Percentiles rank a stretch among this genome's conserved stretches.
Evolutionary conservation across 2,113 vertebrate species (phyloP).

Genomic region (Muscicapa adusta): DNA sequence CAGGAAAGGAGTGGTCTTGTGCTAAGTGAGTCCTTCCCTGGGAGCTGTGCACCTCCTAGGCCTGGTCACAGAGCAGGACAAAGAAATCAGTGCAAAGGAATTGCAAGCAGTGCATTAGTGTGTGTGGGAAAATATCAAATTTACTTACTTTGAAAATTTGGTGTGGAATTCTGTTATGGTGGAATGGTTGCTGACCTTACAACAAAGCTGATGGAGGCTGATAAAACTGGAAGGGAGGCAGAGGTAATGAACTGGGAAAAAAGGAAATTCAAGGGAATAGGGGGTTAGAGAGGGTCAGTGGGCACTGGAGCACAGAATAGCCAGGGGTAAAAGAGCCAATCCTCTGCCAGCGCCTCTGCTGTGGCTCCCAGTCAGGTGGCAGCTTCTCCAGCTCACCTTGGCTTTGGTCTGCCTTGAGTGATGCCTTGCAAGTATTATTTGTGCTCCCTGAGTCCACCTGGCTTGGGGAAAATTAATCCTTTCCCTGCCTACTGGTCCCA

Average conservation of each 20-base stretch:
- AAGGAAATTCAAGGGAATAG: neutral
- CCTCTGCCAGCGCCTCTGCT: neutral
- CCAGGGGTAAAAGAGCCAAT: neutral
- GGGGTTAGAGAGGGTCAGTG: neutral
- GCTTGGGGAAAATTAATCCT: neutral
- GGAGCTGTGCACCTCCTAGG: neutral
- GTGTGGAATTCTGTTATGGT: neutral
- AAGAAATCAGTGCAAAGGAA: neutral
- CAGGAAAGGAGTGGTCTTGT: neutral
- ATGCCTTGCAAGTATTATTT: neutral
- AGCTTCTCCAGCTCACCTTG: neutral
- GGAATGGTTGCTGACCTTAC: neutral
- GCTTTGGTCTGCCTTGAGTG: neutral
- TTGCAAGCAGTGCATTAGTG: neutral
- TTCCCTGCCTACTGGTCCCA: rapidly evolving
- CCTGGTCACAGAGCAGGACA: neutral
- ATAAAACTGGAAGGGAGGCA: neutral
- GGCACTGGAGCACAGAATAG: neutral
- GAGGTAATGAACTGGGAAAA: neutral
- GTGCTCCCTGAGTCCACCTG: neutral
- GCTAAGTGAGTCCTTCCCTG: neutral
- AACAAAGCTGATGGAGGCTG: neutral
- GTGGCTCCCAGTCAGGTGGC: rapidly evolving
- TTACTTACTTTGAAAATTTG: neutral
- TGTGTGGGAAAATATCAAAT: neutral